Evolutionary conservation across 2,888 invertebrate genomes (phyloP).

Genomic region (Metopia argyrocephala): DNA sequence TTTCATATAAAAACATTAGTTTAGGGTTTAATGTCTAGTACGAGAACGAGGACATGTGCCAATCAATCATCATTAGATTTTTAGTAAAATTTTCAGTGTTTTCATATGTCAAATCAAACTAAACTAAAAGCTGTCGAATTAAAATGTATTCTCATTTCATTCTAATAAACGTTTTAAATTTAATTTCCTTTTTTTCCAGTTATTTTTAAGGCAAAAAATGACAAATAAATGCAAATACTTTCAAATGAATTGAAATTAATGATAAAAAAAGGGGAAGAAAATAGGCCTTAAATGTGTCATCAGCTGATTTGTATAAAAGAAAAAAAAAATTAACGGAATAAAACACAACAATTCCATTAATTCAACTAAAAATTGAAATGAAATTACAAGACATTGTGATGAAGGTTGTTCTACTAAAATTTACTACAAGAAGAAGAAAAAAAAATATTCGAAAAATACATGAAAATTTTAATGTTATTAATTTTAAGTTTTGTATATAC

Average conservation of each 20-base stretch:
- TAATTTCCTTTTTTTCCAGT: background rate
- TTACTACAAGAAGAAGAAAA: background rate
- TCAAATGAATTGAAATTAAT: background rate
- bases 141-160: slow-evolving; percentile 1
- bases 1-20: too few species aligned
- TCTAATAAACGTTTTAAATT: slow-evolving; percentile 11
- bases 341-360: background rate
- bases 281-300: background rate
- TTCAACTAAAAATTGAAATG: background rate
- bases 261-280: background rate
- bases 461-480: too few species aligned
- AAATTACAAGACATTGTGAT: background rate
- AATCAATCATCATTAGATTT: slow-evolving; percentile 58
- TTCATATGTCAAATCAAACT: slow-evolving; percentile 19
- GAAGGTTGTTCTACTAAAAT: background rate
- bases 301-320: background rate
- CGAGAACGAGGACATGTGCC: slow-evolving; percentile 53
- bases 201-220: background rate
- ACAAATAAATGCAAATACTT: background rate
- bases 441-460: background rate
- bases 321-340: background rate
- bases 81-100: slow-evolving; percentile 14
- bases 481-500: too few species aligned
- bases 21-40: background rate
- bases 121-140: slow-evolving; percentile 56